Evolutionary conservation across 2,113 vertebrate species (phyloP).

Genomic region (Cheirogaleus medius): DNA sequence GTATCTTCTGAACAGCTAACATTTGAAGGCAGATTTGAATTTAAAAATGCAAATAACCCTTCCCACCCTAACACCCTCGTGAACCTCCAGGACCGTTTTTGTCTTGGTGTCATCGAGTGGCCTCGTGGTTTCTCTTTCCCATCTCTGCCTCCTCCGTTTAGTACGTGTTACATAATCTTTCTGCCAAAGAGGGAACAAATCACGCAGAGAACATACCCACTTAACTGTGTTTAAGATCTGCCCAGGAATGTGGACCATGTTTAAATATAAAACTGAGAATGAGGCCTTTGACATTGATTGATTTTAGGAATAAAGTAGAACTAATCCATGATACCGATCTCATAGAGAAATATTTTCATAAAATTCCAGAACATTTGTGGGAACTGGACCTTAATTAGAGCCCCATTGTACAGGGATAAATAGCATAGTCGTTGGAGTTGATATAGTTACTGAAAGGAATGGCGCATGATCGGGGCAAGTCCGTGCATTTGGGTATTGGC

Average conservation of each 20-base stretch:
- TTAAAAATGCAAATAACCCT: not conserved
- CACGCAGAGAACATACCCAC: not conserved
- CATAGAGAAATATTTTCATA: slow-evolving; percentile 68
- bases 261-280: slow-evolving; percentile 69
- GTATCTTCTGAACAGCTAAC: not conserved
- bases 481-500: not conserved
- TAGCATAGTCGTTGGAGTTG: not conserved
- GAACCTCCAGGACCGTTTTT: not conserved
- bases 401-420: slow-evolving; percentile 47
- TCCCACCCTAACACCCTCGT: not conserved
- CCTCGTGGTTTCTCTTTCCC: not conserved
- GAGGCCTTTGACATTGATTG: slow-evolving; percentile 67
- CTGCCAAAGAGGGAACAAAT: slow-evolving; percentile 20
- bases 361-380: slow-evolving; percentile 66
- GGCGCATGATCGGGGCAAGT: not conserved
- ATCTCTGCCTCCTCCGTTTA: not conserved
- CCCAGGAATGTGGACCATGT: slow-evolving; percentile 55
- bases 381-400: slow-evolving; percentile 59
- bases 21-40: not conserved
- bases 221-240: slow-evolving; percentile 52
- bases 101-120: not conserved
- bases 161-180: not conserved
- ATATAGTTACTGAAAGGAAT: slow-evolving; percentile 44
- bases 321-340: slow-evolving; percentile 66
- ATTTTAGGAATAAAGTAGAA: slow-evolving; percentile 74